Conservation (phyloP, 2,797 vertebrate genomes). For the Enteromius mattozi region DNA sequence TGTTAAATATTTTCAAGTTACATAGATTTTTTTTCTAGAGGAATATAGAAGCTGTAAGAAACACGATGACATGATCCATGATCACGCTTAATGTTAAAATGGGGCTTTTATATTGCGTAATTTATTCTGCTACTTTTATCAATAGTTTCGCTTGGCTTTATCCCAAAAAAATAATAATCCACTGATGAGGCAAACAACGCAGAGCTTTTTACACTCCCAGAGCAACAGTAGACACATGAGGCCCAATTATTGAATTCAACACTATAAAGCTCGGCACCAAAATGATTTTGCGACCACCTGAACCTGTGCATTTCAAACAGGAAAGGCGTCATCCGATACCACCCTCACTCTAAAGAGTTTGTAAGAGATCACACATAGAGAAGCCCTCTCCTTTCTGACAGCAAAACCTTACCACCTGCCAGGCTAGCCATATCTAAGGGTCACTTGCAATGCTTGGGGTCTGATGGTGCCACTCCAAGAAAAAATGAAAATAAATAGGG, state of each 20-base stretch:
- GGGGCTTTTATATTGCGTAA: neutral
- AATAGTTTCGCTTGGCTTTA: neutral
- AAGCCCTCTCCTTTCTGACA: constrained; percentile 55
- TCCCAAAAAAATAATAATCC: neutral
- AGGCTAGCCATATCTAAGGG: constrained; percentile 66
- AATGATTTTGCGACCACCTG: constrained; percentile 46
- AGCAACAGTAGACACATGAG: neutral
- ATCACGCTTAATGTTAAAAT: neutral
- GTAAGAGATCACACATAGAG: constrained; percentile 55
- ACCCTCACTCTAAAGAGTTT: constrained; percentile 41
- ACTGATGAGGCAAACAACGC: neutral
- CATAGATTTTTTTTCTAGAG: neutral
- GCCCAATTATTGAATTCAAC: neutral
- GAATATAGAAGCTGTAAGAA: neutral
- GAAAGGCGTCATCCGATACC: constrained; percentile 53
- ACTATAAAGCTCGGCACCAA: neutral
- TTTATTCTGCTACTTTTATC: neutral
- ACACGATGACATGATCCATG: neutral
- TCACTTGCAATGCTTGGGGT: constrained; percentile 71
- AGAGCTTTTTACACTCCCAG: neutral
- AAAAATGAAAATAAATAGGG: constrained; percentile 77
- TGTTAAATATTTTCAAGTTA: neutral
- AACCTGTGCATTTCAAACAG: constrained; percentile 47
- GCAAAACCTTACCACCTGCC: constrained; percentile 68
- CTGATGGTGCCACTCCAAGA: constrained; percentile 67